Base-by-base conservation (phyloP, 2,797 vertebrate genomes). In the Discoglossus pictus region DNA sequence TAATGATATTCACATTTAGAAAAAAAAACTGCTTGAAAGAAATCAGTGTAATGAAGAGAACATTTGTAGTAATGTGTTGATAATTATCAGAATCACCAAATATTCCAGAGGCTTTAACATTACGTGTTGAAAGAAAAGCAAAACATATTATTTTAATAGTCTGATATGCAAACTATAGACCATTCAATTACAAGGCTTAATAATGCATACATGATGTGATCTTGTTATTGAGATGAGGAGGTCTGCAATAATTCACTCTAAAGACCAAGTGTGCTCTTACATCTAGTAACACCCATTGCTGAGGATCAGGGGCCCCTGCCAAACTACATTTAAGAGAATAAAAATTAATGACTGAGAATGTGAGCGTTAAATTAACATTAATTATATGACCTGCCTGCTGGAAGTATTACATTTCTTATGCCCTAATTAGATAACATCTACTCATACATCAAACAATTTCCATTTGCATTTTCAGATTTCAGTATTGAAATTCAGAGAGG, bases 81-180 rank as follows among this genome's bases (percentile, higher is more conserved):
- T 99, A 98, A 98, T 98, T 95, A 94, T 91, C 90, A 91, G 93
- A 93, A 95, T 96, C 93, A 87, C 90, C 89, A 92, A 92, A 92
- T 91, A 89, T 90, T 93, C 93, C 94, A 94, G 87, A 93, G 87
- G 86, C 93, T 95, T 94, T 91, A 95, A 92, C 90, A 92, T 94
- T 94, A 86, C 95, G 96, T 99, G 97, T 96, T 93, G 87, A 80
- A 91, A 93, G 93, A 92, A 94, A 95, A 93, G 92, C 92, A 94
- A 94, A 96, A 93, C 94, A 93, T 93, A 99, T 99, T 98, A 98
- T 94, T 96, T 93, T 99, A 98, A 99, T 98, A 93, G 94, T 92
- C 91, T 97, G 94, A 98, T 98, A 99, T 98, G 97, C 96, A 98
- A 98, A 98, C 94, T 96, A 98, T 89, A 91, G 93, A 93, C 94